Percentiles rank a stretch among this genome's conserved stretches.
Conservation (phyloP, 2,888 invertebrate genomes). For the Lamproptera curius region DNA sequence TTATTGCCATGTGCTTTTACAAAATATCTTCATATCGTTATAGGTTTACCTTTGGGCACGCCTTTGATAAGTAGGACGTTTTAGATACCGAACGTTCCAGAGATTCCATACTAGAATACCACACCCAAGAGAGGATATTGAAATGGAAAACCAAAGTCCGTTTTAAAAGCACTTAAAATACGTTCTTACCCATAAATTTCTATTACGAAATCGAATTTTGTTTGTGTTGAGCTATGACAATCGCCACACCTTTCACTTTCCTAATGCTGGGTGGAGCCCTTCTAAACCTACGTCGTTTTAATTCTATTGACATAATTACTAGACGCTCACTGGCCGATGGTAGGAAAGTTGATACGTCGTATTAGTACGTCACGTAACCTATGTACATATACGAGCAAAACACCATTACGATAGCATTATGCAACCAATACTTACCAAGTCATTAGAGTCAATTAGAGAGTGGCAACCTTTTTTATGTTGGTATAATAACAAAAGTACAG, state of each 20-base stretch:
- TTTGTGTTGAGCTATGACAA: neutral
- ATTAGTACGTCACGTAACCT: constrained; percentile 26
- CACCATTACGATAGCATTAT: constrained; percentile 25
- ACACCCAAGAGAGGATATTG: neutral
- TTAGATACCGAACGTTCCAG: neutral
- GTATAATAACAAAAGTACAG: constrained; percentile 6
- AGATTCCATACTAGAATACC: neutral
- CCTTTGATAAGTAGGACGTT: constrained; percentile 23
- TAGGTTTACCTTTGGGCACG: constrained; percentile 50
- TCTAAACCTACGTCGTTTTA: constrained; percentile 23
- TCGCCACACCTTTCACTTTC: constrained; percentile 31
- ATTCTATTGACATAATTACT: constrained; percentile 29
- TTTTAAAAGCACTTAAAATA: neutral
- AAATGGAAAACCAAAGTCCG: neutral
- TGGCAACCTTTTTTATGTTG: constrained; percentile 1
- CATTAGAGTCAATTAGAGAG: constrained; percentile 18
- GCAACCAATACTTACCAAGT: constrained; percentile 24
- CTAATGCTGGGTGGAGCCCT: constrained; percentile 29
- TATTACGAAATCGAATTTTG: neutral
- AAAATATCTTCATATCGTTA: constrained; percentile 55
- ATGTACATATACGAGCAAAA: constrained; percentile 24
- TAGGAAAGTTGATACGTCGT: constrained; percentile 27
- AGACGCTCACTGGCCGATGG: constrained; percentile 19
- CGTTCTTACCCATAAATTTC: neutral
- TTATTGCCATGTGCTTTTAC: constrained; percentile 52